Evolutionary conservation across 2,888 invertebrate genomes (phyloP), one percentile per base, ranked within the genome.

Genomic region (Epinotia brunnichana): DNA sequence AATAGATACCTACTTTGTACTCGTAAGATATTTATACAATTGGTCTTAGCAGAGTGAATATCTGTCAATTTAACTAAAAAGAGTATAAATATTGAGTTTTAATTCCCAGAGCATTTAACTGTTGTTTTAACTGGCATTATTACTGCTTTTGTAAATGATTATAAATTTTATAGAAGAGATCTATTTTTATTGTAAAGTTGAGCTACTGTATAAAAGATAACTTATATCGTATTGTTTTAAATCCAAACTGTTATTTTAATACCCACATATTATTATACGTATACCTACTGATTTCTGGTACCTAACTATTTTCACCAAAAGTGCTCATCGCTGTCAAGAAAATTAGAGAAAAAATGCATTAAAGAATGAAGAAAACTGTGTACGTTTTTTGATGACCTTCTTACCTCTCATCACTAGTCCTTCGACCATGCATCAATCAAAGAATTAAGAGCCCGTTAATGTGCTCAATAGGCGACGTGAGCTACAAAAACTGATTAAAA

Each of bases 241-340:
- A 89, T 88, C 85, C 87, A 86, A 85, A 88, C 85, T 90, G 90
- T 91, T 91, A 87, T 88, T 89, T 90, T 73, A 73, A 73, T 73
- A 73, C 41, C 73, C 69, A 73, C 73, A 68, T 68, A 68, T 73
- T 73, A 73, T 73, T 73, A 62, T 69, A 69, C 68, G 73, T 73
- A 71, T 75, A 75, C 90, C 87, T 87, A 90, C 86, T 91, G 84
- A 90, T 90, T 91, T 91, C 91, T 91, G 90, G 90, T 91, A 91
- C 89, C 92, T 73, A 73, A 73, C 72, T 93, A 91, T 91, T 95
- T 94, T 94, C 95, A 95, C 95, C 95, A 94, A 95, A 95, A 95
- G 95, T 95, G 95, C 95, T 95, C 95, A 95, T 94, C 94, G 94
- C 95, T 95, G 94, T 95, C 95, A 92, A 93, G 90, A 93, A 92